phyloP scores from a whole-genome alignment of 2,797 vertebrate genomes.

The Danio tinwini region DNA sequence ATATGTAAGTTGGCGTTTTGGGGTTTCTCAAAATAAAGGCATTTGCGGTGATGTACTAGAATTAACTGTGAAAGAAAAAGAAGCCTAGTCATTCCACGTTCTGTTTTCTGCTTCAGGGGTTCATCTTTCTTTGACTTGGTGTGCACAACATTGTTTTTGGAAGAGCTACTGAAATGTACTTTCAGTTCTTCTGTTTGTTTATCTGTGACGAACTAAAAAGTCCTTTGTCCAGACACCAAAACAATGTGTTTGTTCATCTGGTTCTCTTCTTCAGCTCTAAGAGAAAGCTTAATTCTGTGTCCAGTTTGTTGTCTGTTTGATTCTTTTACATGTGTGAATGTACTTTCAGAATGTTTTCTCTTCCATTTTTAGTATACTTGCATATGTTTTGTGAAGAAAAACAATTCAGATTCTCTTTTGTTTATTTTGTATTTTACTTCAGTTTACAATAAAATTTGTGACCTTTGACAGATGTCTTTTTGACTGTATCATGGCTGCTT shows the following conservation, averaged over 20 bases:
- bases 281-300: slow-evolving; percentile 25
- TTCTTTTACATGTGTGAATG: slow-evolving; percentile 74
- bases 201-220: neutral
- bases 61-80: slow-evolving; percentile 40
- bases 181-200: neutral
- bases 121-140: neutral
- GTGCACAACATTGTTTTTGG: neutral
- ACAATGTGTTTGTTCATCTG: neutral
- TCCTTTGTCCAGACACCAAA: neutral
- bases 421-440: slow-evolving; percentile 69
- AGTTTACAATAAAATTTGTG: slow-evolving; percentile 71
- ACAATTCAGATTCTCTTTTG: slow-evolving; percentile 27
- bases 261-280: neutral
- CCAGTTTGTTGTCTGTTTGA: slow-evolving; percentile 48
- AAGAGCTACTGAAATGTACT: slow-evolving; percentile 4
- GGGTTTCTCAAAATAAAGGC: slow-evolving; percentile 9
- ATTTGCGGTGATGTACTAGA: slow-evolving; percentile 31
- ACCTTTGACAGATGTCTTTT: slow-evolving; percentile 53
- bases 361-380: slow-evolving; percentile 24
- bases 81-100: slow-evolving; percentile 25
- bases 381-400: slow-evolving; percentile 47
- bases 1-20: slow-evolving; percentile 16
- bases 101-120: neutral
- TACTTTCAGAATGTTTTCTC: slow-evolving; percentile 65
- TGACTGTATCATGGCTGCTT: neutral